Conservation (phyloP, 1,140 invertebrate species). For the Steinernema feltiae region DNA sequence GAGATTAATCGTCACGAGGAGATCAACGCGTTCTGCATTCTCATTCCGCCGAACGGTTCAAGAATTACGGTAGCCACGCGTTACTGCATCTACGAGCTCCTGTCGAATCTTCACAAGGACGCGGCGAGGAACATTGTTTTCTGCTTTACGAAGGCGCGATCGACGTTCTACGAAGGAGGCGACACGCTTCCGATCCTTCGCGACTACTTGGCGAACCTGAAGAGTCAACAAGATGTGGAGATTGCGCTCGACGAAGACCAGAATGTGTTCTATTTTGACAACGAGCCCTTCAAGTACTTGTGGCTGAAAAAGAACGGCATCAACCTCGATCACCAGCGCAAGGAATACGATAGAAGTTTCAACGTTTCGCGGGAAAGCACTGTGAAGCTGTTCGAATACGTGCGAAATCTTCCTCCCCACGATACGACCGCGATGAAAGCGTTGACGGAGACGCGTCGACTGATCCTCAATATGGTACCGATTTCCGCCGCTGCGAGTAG, state of each 20-base stretch:
- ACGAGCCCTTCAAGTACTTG: slow-evolving; percentile 32
- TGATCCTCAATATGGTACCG: slow-evolving; percentile 28
- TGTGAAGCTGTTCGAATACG: slow-evolving; percentile 27
- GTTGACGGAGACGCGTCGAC: background rate
- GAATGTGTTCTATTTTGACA: slow-evolving; percentile 33
- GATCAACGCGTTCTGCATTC: slow-evolving; percentile 44
- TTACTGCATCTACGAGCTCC: slow-evolving; percentile 51
- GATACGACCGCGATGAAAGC: background rate
- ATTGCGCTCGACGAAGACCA: slow-evolving; percentile 16
- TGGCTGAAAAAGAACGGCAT: slow-evolving; percentile 21
- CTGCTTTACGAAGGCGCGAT: slow-evolving; percentile 39
- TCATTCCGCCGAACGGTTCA: slow-evolving; percentile 46
- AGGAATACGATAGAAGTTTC: slow-evolving; percentile 28
- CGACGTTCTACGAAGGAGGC: slow-evolving; percentile 32
- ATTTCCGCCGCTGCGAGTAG: slow-evolving; percentile 34
- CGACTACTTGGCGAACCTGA: background rate
- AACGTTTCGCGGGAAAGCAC: slow-evolving; percentile 17
- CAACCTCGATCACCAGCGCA: slow-evolving; percentile 22
- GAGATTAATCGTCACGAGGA: slow-evolving; percentile 23
- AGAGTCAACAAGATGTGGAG: slow-evolving; percentile 15
- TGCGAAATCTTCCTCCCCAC: slow-evolving; percentile 1
- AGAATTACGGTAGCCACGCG: slow-evolving; percentile 33
- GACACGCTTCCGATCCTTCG: slow-evolving; percentile 26
- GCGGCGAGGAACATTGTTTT: slow-evolving; percentile 44
- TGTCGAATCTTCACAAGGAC: slow-evolving; percentile 24